Evolutionary conservation across 92 coral and sea anemone genomes (phyloP).

Genomic region (Actinernus sp.): DNA sequence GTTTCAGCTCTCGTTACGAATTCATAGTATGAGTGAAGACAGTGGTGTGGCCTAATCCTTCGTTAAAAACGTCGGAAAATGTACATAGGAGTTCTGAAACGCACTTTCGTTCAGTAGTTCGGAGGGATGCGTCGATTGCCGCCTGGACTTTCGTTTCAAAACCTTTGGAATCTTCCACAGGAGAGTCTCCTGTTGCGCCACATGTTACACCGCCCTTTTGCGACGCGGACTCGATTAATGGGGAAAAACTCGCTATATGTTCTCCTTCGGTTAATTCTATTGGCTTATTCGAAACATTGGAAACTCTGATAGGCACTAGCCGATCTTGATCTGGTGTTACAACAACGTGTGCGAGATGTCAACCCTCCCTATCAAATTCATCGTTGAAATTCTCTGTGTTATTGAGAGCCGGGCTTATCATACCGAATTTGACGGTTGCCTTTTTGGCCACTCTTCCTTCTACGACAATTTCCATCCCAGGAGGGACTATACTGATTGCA

Average conservation of each 20-base stretch:
- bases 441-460: constrained; percentile 18
- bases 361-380: constrained; percentile 22
- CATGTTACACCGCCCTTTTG: too few species aligned
- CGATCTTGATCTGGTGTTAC: constrained; percentile 30
- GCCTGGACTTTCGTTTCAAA: not conserved
- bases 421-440: constrained; percentile 17
- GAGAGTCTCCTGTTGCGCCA: too few species aligned
- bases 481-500: constrained; percentile 4
- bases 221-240: too few species aligned
- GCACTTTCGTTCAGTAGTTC: not conserved
- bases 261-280: too few species aligned
- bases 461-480: constrained; percentile 22
- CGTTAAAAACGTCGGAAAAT: constrained; percentile 20
- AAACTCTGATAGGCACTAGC: too few species aligned
- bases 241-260: too few species aligned
- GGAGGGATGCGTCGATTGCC: not conserved
- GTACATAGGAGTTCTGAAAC: constrained; percentile 1
- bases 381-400: too few species aligned
- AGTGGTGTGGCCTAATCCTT: constrained; percentile 5
- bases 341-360: constrained; percentile 29
- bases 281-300: too few species aligned
- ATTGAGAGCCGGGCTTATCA: not conserved
- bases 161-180: too few species aligned
- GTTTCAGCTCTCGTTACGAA: too few species aligned
- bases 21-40: not conserved